These are phyloP conservation scores for Cochlearius cochlearius DNA, from an alignment of 2,113 vertebrate genomes.

Conservation along the genomic window DNA sequence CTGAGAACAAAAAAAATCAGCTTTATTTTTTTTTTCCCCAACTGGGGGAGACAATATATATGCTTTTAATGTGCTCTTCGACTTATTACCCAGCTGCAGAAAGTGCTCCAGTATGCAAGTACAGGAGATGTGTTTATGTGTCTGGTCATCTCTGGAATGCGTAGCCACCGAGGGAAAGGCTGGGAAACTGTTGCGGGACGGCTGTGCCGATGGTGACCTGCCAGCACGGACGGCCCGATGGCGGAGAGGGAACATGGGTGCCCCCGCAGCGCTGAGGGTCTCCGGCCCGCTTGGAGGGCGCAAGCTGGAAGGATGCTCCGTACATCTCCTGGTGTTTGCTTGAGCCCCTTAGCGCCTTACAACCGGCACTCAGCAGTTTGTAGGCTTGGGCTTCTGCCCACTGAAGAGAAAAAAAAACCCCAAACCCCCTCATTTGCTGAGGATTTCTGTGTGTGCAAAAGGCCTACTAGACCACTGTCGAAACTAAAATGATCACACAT, in stretches of 20 bases:
- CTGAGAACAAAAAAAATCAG: background rate
- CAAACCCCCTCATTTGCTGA: background rate
- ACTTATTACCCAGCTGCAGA: constrained; percentile 17
- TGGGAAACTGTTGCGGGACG: background rate
- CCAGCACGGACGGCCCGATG: background rate
- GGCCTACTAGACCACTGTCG: background rate
- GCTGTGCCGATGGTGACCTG: background rate
- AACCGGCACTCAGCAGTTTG: background rate
- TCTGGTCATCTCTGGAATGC: constrained; percentile 54
- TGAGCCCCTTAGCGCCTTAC: background rate
- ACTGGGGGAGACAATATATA: background rate
- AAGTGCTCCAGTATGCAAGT: background rate
- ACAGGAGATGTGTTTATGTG: constrained; percentile 41
- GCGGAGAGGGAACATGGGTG: background rate
- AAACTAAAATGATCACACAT: constrained; percentile 53
- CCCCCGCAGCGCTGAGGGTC: background rate
- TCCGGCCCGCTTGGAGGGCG: accelerated
- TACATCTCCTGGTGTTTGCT: background rate
- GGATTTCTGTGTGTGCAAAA: background rate
- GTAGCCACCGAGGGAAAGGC: background rate
- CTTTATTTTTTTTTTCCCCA: background rate
- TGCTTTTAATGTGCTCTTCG: background rate
- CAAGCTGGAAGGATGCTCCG: background rate
- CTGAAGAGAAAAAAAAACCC: background rate
- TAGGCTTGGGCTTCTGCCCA: background rate